Conservation (phyloP, 2,113 vertebrate genomes). For the Marmota flaviventris region DNA sequence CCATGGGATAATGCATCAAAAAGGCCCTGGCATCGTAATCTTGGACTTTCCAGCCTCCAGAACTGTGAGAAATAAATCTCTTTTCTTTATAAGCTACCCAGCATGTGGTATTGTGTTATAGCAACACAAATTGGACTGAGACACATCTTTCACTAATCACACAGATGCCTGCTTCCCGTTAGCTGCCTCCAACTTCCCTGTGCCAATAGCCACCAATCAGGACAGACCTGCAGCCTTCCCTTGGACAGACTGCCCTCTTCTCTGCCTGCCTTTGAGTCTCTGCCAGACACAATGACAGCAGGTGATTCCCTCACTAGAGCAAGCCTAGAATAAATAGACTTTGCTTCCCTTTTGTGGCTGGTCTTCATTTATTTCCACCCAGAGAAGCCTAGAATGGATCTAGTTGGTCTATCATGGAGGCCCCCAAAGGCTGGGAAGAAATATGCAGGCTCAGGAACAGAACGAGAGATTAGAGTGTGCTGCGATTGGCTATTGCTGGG, state of each 20-base stretch:
- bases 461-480: background rate
- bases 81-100: background rate
- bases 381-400: background rate
- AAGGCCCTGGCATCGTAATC: background rate
- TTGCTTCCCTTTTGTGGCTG: conserved; percentile 29
- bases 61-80: background rate
- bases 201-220: background rate
- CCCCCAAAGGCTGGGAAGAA: background rate
- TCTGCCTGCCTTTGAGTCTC: background rate
- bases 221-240: background rate
- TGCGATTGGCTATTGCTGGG: background rate
- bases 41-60: background rate
- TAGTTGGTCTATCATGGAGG: background rate
- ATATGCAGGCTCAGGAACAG: background rate
- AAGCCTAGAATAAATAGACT: background rate
- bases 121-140: background rate
- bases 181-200: background rate
- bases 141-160: background rate
- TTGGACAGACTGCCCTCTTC: background rate
- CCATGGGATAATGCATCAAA: background rate
- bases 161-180: background rate
- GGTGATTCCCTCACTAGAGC: background rate
- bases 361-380: background rate
- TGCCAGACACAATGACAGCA: background rate
- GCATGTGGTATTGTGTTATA: background rate